Percentiles rank a stretch among this genome's conserved stretches.
phyloP scores from a whole-genome alignment of 2,888 invertebrate species.

The Epirrita christyi region DNA sequence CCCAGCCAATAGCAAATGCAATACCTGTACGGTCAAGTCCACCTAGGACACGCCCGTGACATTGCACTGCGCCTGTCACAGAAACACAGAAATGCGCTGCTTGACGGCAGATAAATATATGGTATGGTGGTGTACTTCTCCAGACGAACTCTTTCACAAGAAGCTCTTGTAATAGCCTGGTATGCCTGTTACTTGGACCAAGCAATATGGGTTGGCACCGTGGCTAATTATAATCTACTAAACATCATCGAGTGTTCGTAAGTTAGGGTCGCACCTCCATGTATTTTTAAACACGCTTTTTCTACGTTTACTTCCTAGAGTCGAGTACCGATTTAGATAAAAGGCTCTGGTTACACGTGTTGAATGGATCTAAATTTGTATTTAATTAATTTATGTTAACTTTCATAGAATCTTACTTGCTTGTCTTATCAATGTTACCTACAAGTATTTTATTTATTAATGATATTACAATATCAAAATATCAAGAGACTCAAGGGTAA shows the following conservation, averaged over 20 bases:
- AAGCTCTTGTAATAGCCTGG: too few species aligned
- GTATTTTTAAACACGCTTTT: constrained; percentile 74
- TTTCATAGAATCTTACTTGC: not conserved
- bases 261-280: constrained; percentile 75
- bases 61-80: too few species aligned
- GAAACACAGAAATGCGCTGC: too few species aligned
- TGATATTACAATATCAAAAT: too few species aligned
- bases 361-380: constrained; percentile 35
- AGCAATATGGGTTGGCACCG: constrained; percentile 60
- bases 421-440: not conserved
- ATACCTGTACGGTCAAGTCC: not conserved
- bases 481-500: too few species aligned
- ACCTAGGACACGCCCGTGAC: too few species aligned
- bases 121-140: too few species aligned
- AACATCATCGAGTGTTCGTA: constrained; percentile 80
- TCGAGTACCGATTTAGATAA: constrained; percentile 50
- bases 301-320: constrained; percentile 57
- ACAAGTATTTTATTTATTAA: too few species aligned
- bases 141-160: too few species aligned
- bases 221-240: constrained; percentile 83
- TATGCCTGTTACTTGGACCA: constrained; percentile 47
- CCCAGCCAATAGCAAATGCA: not conserved
- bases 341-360: constrained; percentile 36
- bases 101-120: too few species aligned
- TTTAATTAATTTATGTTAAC: constrained; percentile 4